Base-by-base conservation (phyloP, 2,888 invertebrate genomes). In the Aspidapion aeneum region DNA sequence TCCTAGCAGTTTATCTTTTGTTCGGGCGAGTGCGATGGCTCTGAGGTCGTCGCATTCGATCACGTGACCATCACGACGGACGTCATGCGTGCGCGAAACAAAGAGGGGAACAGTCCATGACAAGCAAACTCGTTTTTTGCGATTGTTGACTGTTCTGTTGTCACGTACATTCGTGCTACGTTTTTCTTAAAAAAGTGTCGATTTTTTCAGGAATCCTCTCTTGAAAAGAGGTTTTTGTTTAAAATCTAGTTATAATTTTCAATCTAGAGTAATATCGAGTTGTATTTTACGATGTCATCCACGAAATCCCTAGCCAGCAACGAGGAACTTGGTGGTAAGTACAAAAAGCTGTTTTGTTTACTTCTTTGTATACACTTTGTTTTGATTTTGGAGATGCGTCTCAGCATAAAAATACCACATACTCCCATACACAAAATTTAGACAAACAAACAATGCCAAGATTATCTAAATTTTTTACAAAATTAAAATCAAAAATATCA, bases 291-390 rank as follows among this genome's bases (percentile, higher is more conserved):
- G 68, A 80, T 80, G 79, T 78, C 80, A 74, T 79, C 79, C 35
- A 76, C 79, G 21, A 79, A 79, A 77, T 77, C 78, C 51, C 79
- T 78, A 70, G 70, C 75, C 65, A 60, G 60, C 21, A 64, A 50
- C 54, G 80, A 79, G 71, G 80, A 80, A 74, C 72, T 78, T 63
- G 79, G 79, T 71, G 79, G 79, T 79, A 72, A 77, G 78, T 72
- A 60, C 60, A 52, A 50, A 35, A 54, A 61, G 61, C 35, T 52
- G 57, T 58, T 61, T 68, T 68, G 65, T 68, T 68, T 67, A 67
- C 67, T 60, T 64, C 60, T 60, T n/a, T n/a, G n/a, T n/a, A n/a
- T n/a, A n/a, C n/a, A n/a, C n/a, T n/a, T n/a, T n/a, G n/a, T n/a
- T n/a, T n/a, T n/a, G n/a, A n/a, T n/a, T n/a, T n/a, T n/a, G n/a